These are phyloP conservation scores for Leucophenga varia DNA, from an alignment of 1,140 invertebrate genomes.

Conservation along the genomic window DNA sequence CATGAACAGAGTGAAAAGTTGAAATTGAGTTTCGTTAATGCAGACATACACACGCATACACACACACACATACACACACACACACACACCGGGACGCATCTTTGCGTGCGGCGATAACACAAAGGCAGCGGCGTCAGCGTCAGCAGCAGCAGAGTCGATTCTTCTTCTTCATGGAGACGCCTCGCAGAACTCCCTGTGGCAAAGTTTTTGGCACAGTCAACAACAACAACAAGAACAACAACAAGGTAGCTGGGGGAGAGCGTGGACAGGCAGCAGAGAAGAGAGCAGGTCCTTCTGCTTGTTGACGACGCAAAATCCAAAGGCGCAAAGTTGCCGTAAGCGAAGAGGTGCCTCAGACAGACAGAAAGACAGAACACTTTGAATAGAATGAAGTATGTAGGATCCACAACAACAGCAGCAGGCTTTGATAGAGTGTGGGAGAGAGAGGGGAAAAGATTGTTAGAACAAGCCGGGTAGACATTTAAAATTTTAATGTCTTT, in stretches of 20 bases:
- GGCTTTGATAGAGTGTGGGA: not conserved
- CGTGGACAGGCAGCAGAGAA: not conserved
- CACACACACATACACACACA: no score
- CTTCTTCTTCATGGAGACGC: conserved; percentile 12
- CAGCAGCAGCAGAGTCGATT: conserved; percentile 10
- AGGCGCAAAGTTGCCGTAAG: conserved; percentile 23
- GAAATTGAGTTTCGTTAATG: conserved; percentile 38
- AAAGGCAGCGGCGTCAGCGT: conserved; percentile 5
- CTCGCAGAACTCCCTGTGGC: conserved; percentile 21
- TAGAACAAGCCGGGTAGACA: no score
- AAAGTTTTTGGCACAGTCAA: conserved; percentile 26
- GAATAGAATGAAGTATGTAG: conserved; percentile 15
- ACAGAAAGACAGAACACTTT: conserved; percentile 13
- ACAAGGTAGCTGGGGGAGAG: not conserved
- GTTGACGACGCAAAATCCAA: conserved; percentile 26
- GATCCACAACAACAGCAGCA: not conserved
- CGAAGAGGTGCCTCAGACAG: conserved; percentile 22
- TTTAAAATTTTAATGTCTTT: conserved; percentile 30
- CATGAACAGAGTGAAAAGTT: conserved; percentile 38
- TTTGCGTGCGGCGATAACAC: conserved; percentile 23
- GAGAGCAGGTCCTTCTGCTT: no score
- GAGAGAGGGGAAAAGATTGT: conserved; percentile 1
- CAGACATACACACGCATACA: conserved; percentile 23
- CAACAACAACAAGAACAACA: conserved; percentile 15
- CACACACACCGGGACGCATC: conserved; percentile 1